Evolutionary conservation across 2,113 vertebrate species (phyloP).

Genomic region (Pseudois nayaur): DNA sequence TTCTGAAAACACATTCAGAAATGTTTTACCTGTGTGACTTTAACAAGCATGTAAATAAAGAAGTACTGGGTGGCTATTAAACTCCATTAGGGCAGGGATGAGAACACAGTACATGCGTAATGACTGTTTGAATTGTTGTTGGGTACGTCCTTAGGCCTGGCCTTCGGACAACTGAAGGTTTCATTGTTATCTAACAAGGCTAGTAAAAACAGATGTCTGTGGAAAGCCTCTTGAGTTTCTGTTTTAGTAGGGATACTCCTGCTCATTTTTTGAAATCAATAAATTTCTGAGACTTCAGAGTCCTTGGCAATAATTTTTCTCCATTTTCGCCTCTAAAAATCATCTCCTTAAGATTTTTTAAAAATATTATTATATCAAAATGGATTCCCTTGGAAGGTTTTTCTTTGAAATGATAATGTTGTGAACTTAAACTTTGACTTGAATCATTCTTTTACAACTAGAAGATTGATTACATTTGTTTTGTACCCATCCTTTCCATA

Average conservation of each 20-base stretch:
- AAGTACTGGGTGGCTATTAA: neutral
- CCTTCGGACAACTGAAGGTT: neutral
- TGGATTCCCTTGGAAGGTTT: neutral
- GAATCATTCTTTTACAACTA: neutral
- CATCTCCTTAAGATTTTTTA: neutral
- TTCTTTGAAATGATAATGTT: neutral
- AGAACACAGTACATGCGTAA: neutral
- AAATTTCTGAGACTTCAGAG: neutral
- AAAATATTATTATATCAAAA: neutral
- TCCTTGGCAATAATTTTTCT: neutral
- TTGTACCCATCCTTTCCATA: neutral
- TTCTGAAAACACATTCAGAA: constrained; percentile 23
- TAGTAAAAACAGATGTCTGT: neutral
- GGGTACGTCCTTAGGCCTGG: constrained; percentile 58
- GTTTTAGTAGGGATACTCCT: neutral
- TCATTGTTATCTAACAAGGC: neutral
- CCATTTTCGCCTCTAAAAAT: neutral
- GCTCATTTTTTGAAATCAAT: neutral
- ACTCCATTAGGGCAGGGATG: constrained; percentile 22
- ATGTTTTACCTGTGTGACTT: constrained; percentile 45
- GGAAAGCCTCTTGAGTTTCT: neutral
- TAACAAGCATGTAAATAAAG: constrained; percentile 44
- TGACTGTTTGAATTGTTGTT: constrained; percentile 22
- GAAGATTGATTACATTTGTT: neutral
- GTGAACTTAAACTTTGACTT: neutral